Evolutionary conservation across 2,113 vertebrate genomes (phyloP).

Genomic region (Oncorhynchus clarkii): DNA sequence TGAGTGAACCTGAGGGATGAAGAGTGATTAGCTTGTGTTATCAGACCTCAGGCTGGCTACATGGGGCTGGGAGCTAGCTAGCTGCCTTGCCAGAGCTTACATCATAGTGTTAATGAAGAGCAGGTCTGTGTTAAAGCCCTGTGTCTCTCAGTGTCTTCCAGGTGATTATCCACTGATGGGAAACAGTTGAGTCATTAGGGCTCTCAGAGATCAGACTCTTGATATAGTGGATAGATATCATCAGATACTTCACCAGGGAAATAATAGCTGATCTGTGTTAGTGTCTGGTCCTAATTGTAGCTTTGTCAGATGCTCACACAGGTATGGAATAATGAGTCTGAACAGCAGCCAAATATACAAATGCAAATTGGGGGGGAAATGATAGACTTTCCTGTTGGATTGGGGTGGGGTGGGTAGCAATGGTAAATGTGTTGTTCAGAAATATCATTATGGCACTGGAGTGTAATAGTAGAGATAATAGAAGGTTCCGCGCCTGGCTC

Average conservation of each 20-base stretch:
- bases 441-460: too few species aligned
- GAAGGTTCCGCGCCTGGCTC: too few species aligned
- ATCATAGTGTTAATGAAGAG: constrained; percentile 28
- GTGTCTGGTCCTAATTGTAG: neutral
- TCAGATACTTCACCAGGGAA: neutral
- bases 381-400: too few species aligned
- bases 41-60: neutral
- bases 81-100: constrained; percentile 27
- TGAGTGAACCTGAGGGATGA: neutral
- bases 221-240: neutral
- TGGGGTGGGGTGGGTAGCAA: too few species aligned
- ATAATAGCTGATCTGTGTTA: neutral
- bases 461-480: too few species aligned
- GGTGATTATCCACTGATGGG: constrained; percentile 1
- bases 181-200: neutral
- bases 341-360: too few species aligned
- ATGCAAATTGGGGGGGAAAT: too few species aligned
- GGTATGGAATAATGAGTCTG: too few species aligned
- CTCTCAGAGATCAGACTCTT: neutral
- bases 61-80: neutral
- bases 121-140: constrained; percentile 3
- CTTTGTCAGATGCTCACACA: neutral
- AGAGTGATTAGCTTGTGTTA: neutral
- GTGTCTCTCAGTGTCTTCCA: neutral
- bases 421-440: too few species aligned